phyloP scores from a whole-genome alignment of 2,888 invertebrate species.

The Sminthurides aquaticus region DNA sequence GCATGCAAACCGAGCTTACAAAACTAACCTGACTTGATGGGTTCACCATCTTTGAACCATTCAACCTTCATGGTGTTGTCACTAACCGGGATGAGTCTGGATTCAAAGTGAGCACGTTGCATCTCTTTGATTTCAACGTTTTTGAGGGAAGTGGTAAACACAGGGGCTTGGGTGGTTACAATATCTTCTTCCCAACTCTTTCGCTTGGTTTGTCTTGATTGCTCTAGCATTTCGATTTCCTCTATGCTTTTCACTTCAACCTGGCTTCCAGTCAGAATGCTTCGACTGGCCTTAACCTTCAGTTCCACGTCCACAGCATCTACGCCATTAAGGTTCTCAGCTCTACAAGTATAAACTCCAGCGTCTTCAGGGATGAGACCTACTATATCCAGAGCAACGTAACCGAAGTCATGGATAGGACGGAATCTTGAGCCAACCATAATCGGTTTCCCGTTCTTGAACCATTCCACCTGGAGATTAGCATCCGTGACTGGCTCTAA shows the following conservation, averaged over 20 bases:
- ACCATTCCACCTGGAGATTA: constrained; percentile 91
- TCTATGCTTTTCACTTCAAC: constrained; percentile 74
- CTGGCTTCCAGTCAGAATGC: constrained; percentile 66
- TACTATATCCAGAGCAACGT: constrained; percentile 92
- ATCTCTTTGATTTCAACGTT: constrained; percentile 80
- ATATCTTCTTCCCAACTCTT: constrained; percentile 57
- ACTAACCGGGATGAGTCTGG: constrained; percentile 85
- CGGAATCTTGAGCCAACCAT: constrained; percentile 88
- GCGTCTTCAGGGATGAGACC: constrained; percentile 92
- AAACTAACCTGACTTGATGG: constrained; percentile 65
- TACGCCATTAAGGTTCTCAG: constrained; percentile 79
- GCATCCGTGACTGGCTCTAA: constrained; percentile 94
- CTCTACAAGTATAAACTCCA: constrained; percentile 86
- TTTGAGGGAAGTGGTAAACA: constrained; percentile 85
- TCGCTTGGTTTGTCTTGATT: background rate
- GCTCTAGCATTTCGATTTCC: constrained; percentile 79
- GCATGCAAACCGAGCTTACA: background rate
- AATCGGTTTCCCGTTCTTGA: constrained; percentile 79
- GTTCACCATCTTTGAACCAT: constrained; percentile 88
- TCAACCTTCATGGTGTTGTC: constrained; percentile 89
- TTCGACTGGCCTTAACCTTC: constrained; percentile 34
- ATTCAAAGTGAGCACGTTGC: constrained; percentile 89
- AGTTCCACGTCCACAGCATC: constrained; percentile 62
- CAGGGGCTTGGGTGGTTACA: constrained; percentile 80
- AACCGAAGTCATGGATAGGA: constrained; percentile 96